Evolutionary conservation across 2,797 vertebrate species (phyloP).

Genomic region (Micrastur ruficollis): DNA sequence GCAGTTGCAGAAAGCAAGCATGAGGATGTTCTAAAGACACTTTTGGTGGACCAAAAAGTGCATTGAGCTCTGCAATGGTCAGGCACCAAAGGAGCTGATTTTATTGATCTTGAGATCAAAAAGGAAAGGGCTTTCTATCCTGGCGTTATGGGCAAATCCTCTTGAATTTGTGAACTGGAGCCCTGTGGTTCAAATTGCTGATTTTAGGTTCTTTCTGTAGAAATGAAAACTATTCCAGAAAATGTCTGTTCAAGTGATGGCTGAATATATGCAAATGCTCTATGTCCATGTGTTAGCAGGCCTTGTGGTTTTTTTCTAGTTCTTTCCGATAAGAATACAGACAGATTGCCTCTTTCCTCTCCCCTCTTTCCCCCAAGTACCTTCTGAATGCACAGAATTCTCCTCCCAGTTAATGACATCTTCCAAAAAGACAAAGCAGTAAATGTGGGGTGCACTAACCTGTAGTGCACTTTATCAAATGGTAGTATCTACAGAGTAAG

Average conservation of each 20-base stretch:
- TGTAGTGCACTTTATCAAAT: accelerated
- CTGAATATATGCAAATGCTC: neutral
- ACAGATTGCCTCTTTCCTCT: neutral
- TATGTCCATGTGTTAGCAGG: neutral
- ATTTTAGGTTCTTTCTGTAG: neutral
- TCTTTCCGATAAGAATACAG: neutral
- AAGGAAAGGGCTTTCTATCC: neutral
- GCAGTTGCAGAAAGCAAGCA: no score
- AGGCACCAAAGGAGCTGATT: neutral
- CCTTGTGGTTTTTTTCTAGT: neutral
- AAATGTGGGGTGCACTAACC: neutral
- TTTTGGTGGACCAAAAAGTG: neutral
- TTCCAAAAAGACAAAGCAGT: neutral
- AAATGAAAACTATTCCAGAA: neutral
- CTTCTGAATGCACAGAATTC: neutral
- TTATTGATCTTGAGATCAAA: neutral
- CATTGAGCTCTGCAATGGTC: neutral
- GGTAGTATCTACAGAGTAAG: neutral
- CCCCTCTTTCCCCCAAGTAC: neutral
- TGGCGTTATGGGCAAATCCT: neutral
- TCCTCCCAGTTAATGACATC: neutral
- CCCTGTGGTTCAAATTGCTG: neutral
- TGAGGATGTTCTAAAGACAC: neutral
- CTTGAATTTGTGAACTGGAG: neutral
- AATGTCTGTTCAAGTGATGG: neutral